Evolutionary conservation across 1,140 invertebrate genomes (phyloP), one percentile per base, ranked within the genome.

Genomic region (Eupristina koningsbergeri): DNA sequence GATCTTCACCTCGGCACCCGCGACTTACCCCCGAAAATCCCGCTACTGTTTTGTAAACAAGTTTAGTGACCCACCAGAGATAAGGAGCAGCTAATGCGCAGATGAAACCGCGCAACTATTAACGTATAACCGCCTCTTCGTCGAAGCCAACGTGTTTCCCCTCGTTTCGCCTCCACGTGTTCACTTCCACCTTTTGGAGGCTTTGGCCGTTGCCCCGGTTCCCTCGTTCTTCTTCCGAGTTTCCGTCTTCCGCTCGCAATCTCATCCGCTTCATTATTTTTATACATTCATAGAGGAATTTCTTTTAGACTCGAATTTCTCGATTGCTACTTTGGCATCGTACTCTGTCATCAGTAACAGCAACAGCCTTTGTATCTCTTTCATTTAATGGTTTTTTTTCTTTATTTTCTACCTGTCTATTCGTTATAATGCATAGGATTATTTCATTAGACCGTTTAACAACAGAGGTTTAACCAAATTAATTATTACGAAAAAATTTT

Each of bases 21-120:
- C 64, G 8, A 22, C 64, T 45, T 45, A 17, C 34, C 36, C 6
- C 76, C 76, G 50, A 79, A 67, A 79, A 36, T 63, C 9, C 7
- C n/a, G 26, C 36, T 88, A 88, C 87, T 87, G 87, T 89, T 88
- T 89, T 88, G 87, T 88, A 89, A 89, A 89, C 88, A 89, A 86
- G 86, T 87, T 29, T 85, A 85, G 82, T 75, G 81, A 67, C 64
- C 80, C 34, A n/a, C 6, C 74, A 3, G 22, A 86, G 86, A 87
- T 88, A 88, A 86, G 47, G 15, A 83, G 7, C 19, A 22, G 22
- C 5, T 26, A 58, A 58, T 22, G 22, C 19, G 53, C 9, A 22
- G 22, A 3, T 22, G 22, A 53, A 26, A 22, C 9, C 9, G 26
- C 19, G 22, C 53, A 58, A 26, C 5, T 58, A 58, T 2, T 22